A percentile compares a stretch with the other conserved stretches of the same genome.
Conservation (phyloP, 2,888 invertebrate genomes). For the Morpho achilles region DNA sequence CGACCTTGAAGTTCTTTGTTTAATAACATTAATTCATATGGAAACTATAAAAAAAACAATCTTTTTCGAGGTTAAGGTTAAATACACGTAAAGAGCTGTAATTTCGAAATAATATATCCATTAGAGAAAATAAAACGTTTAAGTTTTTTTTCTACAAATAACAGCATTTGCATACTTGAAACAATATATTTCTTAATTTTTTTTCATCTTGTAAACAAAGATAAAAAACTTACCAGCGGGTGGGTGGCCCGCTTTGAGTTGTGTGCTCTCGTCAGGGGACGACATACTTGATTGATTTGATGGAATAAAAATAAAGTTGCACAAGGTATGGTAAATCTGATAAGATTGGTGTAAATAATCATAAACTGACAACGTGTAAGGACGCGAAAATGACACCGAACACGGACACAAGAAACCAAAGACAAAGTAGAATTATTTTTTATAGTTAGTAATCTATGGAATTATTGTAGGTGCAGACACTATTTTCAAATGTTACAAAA, state of each 20-base stretch:
- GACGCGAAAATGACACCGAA: constrained; percentile 18
- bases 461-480: too few relatives aligned
- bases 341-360: constrained; percentile 42
- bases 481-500: too few relatives aligned
- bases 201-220: constrained; percentile 38
- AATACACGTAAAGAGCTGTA: not conserved
- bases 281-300: constrained; percentile 47
- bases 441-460: too few relatives aligned
- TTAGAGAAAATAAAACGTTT: too few relatives aligned
- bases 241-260: constrained; percentile 92
- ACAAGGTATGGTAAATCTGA: constrained; percentile 33
- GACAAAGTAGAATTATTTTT: too few relatives aligned
- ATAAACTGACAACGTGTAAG: constrained; percentile 57
- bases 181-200: too few relatives aligned
- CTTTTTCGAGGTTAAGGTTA: constrained; percentile 21
- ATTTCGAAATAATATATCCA: too few relatives aligned
- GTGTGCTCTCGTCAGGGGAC: constrained; percentile 79
- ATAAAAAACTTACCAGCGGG: constrained; percentile 86
- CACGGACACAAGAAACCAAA: not conserved
- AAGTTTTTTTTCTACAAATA: too few relatives aligned
- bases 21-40: constrained; percentile 38
- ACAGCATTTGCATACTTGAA: too few relatives aligned
- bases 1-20: constrained; percentile 54
- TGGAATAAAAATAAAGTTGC: constrained; percentile 15
- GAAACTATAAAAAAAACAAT: constrained; percentile 10